Base-by-base conservation (phyloP, 2,888 invertebrate genomes). In the Tetheella fluctuosa region DNA sequence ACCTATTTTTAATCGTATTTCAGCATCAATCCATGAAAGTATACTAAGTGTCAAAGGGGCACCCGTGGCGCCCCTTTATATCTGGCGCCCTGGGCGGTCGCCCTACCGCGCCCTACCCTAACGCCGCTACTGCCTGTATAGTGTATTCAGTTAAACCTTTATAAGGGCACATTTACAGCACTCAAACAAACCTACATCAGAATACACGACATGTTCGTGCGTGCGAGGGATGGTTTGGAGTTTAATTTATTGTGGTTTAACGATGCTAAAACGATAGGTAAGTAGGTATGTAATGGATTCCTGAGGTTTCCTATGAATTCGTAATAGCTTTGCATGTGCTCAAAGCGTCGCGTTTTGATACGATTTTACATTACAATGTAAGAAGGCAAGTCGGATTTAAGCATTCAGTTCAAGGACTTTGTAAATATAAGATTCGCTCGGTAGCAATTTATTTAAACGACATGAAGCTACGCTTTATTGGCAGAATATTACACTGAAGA, bases 321-420 rank as follows among this genome's bases (percentile, higher is more conserved):
- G 6, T 48, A 48, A 48, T 48, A 20, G 20, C 20, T 7, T 20
- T n/a, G 8, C 42, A 17, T 42, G 4, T 48, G 20, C 48, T 48
- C 2, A 10, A 48, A 48, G 48, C 39, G 6, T 10, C 48, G 48
- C 48, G 7, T n/a, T 48, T 48, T 48, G 48, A 20, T 48, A n/a
- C 17, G 17, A 20, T 48, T 48, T 20, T 17, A 48, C 20, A 8
- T n/a, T 48, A 17, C 17, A 20, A 48, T 48, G 17, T 8, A 20
- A 42, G 42, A 48, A n/a, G 17, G 10, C 20, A 20, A 48, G 48
- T 48, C 48, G 48, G 48, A 48, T 48, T 48, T 10, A 48, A 20
- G 48, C 20, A 42, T 42, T 48, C 48, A 20, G 17, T 48, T 20
- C 48, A 48, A 48, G 48, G 48, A 48, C 48, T 48, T 48, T 10